Evolutionary conservation across 2,113 vertebrate genomes (phyloP).

Genomic region (Neodon shergylaensis): DNA sequence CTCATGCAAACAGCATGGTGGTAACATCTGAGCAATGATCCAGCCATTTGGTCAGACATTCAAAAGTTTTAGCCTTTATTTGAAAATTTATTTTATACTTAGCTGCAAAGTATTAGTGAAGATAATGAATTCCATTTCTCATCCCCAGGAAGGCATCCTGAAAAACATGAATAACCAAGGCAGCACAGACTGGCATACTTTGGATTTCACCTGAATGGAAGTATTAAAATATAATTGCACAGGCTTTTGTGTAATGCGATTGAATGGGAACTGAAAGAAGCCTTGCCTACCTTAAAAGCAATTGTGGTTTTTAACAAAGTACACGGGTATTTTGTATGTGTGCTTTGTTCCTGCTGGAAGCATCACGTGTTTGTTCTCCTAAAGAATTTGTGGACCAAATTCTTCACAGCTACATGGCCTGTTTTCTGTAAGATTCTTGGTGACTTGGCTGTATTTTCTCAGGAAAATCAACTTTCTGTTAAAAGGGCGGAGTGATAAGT

Average conservation of each 20-base stretch:
- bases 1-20: background rate
- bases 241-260: background rate
- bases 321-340: background rate
- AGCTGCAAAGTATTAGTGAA: background rate
- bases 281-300: background rate
- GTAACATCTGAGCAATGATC: background rate
- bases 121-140: background rate
- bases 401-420: background rate
- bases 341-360: rapidly evolving
- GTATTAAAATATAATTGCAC: background rate
- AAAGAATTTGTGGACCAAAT: background rate
- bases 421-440: background rate
- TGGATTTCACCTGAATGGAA: background rate
- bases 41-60: background rate
- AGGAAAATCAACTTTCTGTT: too few relatives aligned
- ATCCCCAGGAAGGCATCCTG: background rate
- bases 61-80: background rate
- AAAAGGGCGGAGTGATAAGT: background rate
- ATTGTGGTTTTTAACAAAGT: background rate
- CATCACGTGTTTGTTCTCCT: background rate
- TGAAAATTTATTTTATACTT: background rate
- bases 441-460: background rate
- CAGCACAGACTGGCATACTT: background rate
- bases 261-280: background rate
- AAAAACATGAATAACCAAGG: background rate